Percentiles rank a stretch among this genome's conserved stretches.
phyloP scores from a whole-genome alignment of 2,797 vertebrate species.

The Pterois miles region DNA sequence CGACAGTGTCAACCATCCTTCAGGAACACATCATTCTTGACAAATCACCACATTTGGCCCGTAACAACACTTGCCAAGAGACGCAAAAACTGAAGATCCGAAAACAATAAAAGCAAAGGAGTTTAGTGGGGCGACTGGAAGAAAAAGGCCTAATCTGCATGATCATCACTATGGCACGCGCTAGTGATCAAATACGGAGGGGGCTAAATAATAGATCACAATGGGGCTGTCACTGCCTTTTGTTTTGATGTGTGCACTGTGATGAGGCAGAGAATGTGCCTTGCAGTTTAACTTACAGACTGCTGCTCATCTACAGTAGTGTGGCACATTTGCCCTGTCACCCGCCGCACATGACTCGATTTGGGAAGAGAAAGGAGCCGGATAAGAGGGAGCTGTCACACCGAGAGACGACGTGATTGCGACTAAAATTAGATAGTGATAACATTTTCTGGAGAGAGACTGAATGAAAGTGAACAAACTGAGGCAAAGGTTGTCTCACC shows the following conservation, averaged over 20 bases:
- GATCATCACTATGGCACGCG: slow-evolving; percentile 75
- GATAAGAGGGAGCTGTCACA: slow-evolving; percentile 71
- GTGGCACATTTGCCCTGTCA: slow-evolving; percentile 72
- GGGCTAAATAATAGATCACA: slow-evolving; percentile 86
- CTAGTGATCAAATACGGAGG: slow-evolving; percentile 76
- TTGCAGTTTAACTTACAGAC: slow-evolving; percentile 79
- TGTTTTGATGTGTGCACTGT: slow-evolving; percentile 76
- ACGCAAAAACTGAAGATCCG: slow-evolving; percentile 42
- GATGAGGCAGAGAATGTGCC: slow-evolving; percentile 73
- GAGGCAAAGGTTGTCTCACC: slow-evolving; percentile 66
- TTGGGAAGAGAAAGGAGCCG: slow-evolving; percentile 48
- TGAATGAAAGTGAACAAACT: slow-evolving; percentile 61
- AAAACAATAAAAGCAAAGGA: slow-evolving; percentile 56
- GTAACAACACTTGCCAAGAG: slow-evolving; percentile 30
- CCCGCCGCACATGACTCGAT: slow-evolving; percentile 59
- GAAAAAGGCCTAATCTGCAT: slow-evolving; percentile 76
- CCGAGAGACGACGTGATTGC: slow-evolving; percentile 41
- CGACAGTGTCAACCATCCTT: slow-evolving; percentile 8
- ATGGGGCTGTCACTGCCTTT: slow-evolving; percentile 75
- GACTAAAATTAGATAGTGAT: slow-evolving; percentile 73
- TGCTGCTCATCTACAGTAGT: slow-evolving; percentile 61
- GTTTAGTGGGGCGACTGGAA: slow-evolving; percentile 62
- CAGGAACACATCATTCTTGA: slow-evolving; percentile 6
- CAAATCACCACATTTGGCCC: slow-evolving; percentile 7
- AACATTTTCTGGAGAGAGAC: slow-evolving; percentile 59